Conservation (phyloP, 2,113 vertebrate species). For the Siniperca chuatsi region DNA sequence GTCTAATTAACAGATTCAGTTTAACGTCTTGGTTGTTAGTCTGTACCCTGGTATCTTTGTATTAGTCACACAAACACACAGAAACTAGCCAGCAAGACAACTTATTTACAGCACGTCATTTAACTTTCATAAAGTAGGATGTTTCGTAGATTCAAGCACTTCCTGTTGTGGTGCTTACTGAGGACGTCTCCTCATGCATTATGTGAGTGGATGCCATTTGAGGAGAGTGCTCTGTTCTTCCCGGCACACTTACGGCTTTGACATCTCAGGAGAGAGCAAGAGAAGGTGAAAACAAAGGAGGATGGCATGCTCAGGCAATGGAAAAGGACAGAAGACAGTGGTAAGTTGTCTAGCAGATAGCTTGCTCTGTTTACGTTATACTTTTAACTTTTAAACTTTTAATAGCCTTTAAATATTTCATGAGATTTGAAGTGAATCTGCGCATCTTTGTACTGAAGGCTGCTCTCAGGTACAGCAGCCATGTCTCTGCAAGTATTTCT, state of each 20-base stretch:
- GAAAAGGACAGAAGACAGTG: slow-evolving; percentile 43
- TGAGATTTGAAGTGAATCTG: slow-evolving; percentile 48
- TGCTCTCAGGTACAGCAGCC: neutral
- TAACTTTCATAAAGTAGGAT: slow-evolving; percentile 72
- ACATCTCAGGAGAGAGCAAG: slow-evolving; percentile 62
- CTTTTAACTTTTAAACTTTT: slow-evolving; percentile 58
- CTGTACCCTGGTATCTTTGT: slow-evolving; percentile 14
- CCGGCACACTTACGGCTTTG: slow-evolving; percentile 68
- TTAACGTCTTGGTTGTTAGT: neutral
- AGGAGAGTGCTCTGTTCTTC: slow-evolving; percentile 72
- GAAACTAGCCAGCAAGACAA: slow-evolving; percentile 1
- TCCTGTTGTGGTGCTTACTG: slow-evolving; percentile 70
- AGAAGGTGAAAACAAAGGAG: slow-evolving; percentile 50
- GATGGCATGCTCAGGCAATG: slow-evolving; percentile 23
- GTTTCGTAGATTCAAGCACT: slow-evolving; percentile 63
- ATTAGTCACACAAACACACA: slow-evolving; percentile 55
- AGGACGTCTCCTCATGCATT: slow-evolving; percentile 67
- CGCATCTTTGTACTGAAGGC: slow-evolving; percentile 1
- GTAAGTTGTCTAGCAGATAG: slow-evolving; percentile 20
- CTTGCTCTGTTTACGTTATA: slow-evolving; percentile 50
- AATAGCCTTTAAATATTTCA: slow-evolving; percentile 58
- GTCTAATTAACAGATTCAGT: slow-evolving; percentile 38
- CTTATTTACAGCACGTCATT: slow-evolving; percentile 56
- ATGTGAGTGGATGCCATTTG: slow-evolving; percentile 67
- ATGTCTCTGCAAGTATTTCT: slow-evolving; percentile 30